A percentile compares a stretch with the other conserved stretches of the same genome.
These are phyloP conservation scores for Pseudocheirus occidentalis DNA, from an alignment of 2,797 vertebrate species.

Conservation along the genomic window DNA sequence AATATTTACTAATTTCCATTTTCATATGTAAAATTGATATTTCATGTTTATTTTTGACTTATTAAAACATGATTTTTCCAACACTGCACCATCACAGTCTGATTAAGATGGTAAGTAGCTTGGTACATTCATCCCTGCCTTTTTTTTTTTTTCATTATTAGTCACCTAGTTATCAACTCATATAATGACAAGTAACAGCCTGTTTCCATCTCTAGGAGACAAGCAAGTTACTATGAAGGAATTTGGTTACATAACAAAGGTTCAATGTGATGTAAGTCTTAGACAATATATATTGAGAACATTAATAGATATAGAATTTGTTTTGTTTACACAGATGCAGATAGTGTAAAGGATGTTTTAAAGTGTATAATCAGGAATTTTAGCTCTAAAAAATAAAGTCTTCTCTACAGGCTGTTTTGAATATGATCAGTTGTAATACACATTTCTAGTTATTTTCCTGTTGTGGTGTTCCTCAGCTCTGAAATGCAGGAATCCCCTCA, in stretches of 20 bases:
- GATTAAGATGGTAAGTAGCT: constrained; percentile 57
- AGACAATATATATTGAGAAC: constrained; percentile 35
- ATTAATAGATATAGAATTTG: constrained; percentile 17
- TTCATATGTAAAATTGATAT: constrained; percentile 29
- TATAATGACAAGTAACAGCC: constrained; percentile 16
- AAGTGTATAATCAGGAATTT: constrained; percentile 47
- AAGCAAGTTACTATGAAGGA: background rate
- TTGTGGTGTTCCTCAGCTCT: background rate
- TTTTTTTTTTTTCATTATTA: constrained; percentile 50
- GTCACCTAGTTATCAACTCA: constrained; percentile 2
- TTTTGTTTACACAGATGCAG: constrained; percentile 22
- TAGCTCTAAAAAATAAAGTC: constrained; percentile 37
- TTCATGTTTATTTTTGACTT: constrained; percentile 30
- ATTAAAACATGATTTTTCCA: constrained; percentile 14
- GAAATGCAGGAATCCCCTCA: constrained; percentile 24
- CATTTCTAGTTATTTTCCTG: constrained; percentile 22
- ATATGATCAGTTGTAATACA: constrained; percentile 18
- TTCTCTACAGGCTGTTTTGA: constrained; percentile 12
- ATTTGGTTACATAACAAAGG: constrained; percentile 22
- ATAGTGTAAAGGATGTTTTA: constrained; percentile 48
- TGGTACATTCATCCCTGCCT: constrained; percentile 9
- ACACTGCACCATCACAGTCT: constrained; percentile 21
- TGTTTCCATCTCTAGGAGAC: constrained; percentile 8
- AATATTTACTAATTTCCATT: constrained; percentile 23
- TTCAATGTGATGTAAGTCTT: constrained; percentile 20